Conservation (phyloP, 2,113 vertebrate genomes). For the Aegithalos caudatus region DNA sequence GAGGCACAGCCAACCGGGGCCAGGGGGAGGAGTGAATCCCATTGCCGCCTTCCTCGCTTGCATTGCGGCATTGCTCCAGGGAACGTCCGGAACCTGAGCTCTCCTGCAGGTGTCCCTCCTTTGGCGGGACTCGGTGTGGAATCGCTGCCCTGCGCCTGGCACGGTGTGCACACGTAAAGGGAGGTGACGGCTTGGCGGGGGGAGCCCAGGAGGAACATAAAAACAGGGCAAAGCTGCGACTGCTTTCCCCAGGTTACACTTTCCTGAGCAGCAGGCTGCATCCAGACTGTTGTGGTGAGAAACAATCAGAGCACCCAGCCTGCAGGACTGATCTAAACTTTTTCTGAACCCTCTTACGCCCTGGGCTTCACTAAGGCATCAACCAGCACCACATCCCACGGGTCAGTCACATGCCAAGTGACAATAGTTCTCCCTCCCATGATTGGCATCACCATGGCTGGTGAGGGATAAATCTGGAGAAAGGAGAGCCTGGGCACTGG, state of each 20-base stretch:
- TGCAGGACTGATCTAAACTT: neutral
- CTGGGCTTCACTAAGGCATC: neutral
- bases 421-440: neutral
- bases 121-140: rapidly evolving
- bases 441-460: neutral
- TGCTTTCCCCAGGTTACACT: neutral
- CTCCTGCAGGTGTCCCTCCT: neutral
- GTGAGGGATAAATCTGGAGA: neutral
- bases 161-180: neutral
- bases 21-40: neutral
- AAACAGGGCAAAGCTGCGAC: neutral
- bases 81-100: neutral
- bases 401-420: rapidly evolving
- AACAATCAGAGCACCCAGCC: rapidly evolving
- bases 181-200: neutral
- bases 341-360: neutral
- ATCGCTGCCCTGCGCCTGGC: neutral
- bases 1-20: neutral
- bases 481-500: neutral
- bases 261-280: neutral
- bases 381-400: rapidly evolving
- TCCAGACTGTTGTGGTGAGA: neutral
- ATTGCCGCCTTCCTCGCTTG: neutral
- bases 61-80: rapidly evolving
- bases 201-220: neutral